phyloP scores from a whole-genome alignment of 1,140 invertebrate genomes.

The Yoshiicerus persimilis region DNA sequence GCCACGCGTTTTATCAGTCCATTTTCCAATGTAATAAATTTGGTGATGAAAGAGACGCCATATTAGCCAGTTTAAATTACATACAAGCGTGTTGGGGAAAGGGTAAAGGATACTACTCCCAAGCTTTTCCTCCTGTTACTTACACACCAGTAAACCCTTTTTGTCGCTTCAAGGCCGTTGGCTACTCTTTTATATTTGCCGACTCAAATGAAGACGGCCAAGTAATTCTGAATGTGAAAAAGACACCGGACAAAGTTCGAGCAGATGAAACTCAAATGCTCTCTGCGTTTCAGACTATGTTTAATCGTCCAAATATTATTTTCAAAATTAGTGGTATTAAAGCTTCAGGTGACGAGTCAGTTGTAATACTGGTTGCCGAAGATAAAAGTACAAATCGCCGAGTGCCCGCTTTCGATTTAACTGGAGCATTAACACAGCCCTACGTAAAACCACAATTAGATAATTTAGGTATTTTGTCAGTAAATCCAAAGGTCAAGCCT shows the following conservation, averaged over 20 bases:
- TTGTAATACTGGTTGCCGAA: slow-evolving; percentile 39
- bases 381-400: slow-evolving; percentile 61
- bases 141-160: slow-evolving; percentile 86
- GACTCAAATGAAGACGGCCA: slow-evolving; percentile 47
- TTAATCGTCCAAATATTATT: slow-evolving; percentile 41
- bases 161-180: slow-evolving; percentile 89
- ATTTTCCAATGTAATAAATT: slow-evolving; percentile 83
- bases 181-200: slow-evolving; percentile 41
- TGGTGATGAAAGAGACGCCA: slow-evolving; percentile 87
- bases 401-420: slow-evolving; percentile 73
- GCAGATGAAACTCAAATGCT: slow-evolving; percentile 41
- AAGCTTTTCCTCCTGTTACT: slow-evolving; percentile 71
- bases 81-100: slow-evolving; percentile 90
- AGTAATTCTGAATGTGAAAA: slow-evolving; percentile 38
- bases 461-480: slow-evolving; percentile 65
- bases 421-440: slow-evolving; percentile 65
- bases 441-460: slow-evolving; percentile 67
- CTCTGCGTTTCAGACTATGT: slow-evolving; percentile 30
- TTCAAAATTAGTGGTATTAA: slow-evolving; percentile 46
- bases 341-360: slow-evolving; percentile 23
- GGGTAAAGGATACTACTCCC: slow-evolving; percentile 76
- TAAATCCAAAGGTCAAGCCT: slow-evolving; percentile 57
- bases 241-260: slow-evolving; percentile 32
- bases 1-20: slow-evolving; percentile 67
- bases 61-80: slow-evolving; percentile 90